Percentiles rank a stretch among this genome's conserved stretches.
phyloP scores from a whole-genome alignment of 2,113 vertebrate species.

The Ammodramus savannarum region DNA sequence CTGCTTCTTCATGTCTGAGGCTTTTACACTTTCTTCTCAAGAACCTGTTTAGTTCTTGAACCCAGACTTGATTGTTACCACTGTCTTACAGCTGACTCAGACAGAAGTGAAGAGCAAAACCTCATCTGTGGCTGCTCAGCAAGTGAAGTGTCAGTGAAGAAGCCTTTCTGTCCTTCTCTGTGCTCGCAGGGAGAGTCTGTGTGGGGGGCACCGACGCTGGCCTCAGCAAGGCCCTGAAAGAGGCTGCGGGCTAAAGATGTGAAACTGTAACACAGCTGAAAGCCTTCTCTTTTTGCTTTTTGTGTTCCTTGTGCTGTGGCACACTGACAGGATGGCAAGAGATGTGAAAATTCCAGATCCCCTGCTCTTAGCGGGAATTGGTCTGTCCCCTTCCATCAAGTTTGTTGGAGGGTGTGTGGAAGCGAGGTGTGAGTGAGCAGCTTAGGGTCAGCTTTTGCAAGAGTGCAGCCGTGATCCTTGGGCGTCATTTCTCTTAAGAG shows the following conservation, averaged over 20 bases:
- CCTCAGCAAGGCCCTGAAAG: too few relatives aligned
- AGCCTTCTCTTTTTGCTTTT: not conserved
- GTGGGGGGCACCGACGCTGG: not conserved
- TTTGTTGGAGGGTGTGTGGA: not conserved
- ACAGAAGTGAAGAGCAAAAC: not conserved
- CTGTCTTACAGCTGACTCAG: not conserved
- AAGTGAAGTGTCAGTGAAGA: not conserved
- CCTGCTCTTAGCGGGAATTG: not conserved
- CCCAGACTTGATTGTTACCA: not conserved
- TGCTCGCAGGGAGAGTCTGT: not conserved
- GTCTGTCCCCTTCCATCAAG: not conserved
- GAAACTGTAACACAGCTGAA: not conserved
- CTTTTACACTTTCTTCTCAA: not conserved
- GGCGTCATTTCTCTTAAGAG: not conserved
- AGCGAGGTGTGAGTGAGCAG: not conserved
- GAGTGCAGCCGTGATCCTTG: not conserved
- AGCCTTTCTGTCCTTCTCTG: not conserved
- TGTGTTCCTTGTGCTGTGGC: not conserved
- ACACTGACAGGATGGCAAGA: fast-evolving
- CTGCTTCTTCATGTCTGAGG: not conserved
- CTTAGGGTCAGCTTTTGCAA: not conserved
- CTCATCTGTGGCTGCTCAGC: not conserved
- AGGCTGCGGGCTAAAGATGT: not conserved
- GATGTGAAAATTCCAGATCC: not conserved
- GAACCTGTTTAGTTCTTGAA: not conserved